Evolutionary conservation across 1,140 invertebrate species (phyloP).

Genomic region (Bombus confusus): DNA sequence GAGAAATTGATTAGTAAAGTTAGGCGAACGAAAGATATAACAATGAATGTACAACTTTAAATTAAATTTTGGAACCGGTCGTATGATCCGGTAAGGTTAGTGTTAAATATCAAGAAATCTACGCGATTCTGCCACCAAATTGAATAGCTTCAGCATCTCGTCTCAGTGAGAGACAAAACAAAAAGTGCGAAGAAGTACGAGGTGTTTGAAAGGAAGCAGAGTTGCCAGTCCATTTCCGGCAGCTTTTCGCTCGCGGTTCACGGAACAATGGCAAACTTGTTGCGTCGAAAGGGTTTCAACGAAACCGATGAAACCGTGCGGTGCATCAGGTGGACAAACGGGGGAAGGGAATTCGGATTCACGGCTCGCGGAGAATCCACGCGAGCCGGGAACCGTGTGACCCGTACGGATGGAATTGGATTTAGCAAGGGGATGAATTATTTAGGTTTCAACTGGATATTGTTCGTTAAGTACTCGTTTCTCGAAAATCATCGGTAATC

Average conservation of each 20-base stretch:
- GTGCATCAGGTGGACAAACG: constrained; percentile 33
- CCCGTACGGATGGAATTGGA: not conserved
- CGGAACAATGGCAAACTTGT: constrained; percentile 77
- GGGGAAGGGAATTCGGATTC: constrained; percentile 28
- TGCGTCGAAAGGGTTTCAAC: constrained; percentile 57
- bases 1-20: no score
- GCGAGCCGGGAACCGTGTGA: no score
- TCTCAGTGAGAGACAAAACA: no score
- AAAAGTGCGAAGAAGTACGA: not conserved
- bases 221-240: not conserved
- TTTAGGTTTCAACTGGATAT: not conserved
- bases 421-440: not conserved
- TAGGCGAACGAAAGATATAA: no score
- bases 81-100: no score
- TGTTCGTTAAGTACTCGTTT: not conserved
- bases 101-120: no score
- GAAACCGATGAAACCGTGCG: not conserved
- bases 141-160: no score
- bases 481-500: not conserved
- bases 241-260: constrained; percentile 48
- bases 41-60: no score
- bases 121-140: no score
- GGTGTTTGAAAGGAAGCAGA: not conserved
- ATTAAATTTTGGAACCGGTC: no score
- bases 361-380: constrained; percentile 1